Base-by-base conservation (phyloP, 2,113 vertebrate species). In the Oreochromis niloticus region DNA sequence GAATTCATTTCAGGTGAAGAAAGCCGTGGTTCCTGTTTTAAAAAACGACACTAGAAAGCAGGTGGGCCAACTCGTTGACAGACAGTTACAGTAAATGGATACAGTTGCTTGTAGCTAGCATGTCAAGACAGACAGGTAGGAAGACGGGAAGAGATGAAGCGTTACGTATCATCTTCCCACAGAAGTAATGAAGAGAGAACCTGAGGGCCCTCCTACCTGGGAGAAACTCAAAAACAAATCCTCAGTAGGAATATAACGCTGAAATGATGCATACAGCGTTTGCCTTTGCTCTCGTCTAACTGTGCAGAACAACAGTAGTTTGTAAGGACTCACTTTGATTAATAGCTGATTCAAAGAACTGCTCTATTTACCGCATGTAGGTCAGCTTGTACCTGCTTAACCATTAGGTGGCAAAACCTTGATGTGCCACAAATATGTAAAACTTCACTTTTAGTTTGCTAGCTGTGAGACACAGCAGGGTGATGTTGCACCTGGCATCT, bases 321-420 rank as follows among this genome's bases (percentile, higher is more conserved):
- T 95, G 93, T 95, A 93, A 55, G 61, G 22, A 22, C 92, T 95
- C 93, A 79, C 90, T 87, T 78, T 96, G 96, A 96, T 95, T 95
- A 96, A 96, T 95, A 83, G 89, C 93, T 39, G 68, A 83, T 89
- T 80, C 88, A 85, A 87, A 52, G 87, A 93, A 92, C 88, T 19
- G 88, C 92, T 95, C 94, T 89, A 92, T 90, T 96, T 95, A 86
- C 91, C 61, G 85, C 92, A 95, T 95, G 93, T 95, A 94, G 95
- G 95, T 94, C 94, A 94, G 80, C n/a, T 83, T 94, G 93, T 95
- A 85, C 94, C 90, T 54, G 87, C 86, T 83, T 61, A 84, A 87
- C 78, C 63, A 86, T 89, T 88, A 83, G 66, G 80, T 34, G 84
- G 90, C 71, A 82, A 83, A 93, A 91, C 46, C 66, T 85, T 68